These are phyloP conservation scores for Jacana jacana DNA, from an alignment of 2,113 vertebrate genomes.

Conservation along the genomic window DNA sequence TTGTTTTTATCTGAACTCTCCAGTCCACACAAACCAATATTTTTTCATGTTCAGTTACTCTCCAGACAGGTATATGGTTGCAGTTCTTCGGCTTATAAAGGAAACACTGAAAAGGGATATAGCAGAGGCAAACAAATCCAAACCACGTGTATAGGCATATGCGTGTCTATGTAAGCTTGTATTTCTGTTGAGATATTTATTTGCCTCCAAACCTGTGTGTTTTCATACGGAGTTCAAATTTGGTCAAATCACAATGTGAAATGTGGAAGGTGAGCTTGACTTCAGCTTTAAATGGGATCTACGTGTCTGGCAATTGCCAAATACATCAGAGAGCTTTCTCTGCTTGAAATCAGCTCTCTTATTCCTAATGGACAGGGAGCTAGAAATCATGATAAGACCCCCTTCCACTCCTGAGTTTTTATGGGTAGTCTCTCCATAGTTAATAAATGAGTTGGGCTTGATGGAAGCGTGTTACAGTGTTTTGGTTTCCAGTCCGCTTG, in stretches of 20 bases:
- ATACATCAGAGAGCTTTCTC: background rate
- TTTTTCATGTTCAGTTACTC: slow-evolving; percentile 66
- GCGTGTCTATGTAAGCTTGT: background rate
- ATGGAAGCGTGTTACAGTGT: background rate
- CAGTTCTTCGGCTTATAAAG: slow-evolving; percentile 38
- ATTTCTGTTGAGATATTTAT: slow-evolving; percentile 15
- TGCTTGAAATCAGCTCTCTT: slow-evolving; percentile 7
- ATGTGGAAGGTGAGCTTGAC: slow-evolving; percentile 2
- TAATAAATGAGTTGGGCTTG: slow-evolving; percentile 58
- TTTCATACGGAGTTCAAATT: background rate
- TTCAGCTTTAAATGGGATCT: background rate
- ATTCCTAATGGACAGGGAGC: background rate
- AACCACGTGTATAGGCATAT: background rate
- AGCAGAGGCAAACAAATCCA: slow-evolving; percentile 41
- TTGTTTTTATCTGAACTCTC: slow-evolving; percentile 68
- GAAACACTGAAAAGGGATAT: background rate
- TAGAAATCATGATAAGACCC: slow-evolving; percentile 32
- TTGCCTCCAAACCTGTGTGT: background rate
- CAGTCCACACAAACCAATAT: slow-evolving; percentile 54
- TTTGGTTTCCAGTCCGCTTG: slow-evolving; percentile 1
- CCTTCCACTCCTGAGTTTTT: background rate
- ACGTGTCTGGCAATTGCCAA: background rate
- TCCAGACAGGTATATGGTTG: slow-evolving; percentile 64
- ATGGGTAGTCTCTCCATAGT: background rate
- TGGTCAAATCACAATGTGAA: background rate